Evolutionary conservation across 2,888 invertebrate genomes (phyloP), one percentile per base, ranked within the genome.

Genomic region (Nycteola revayana): DNA sequence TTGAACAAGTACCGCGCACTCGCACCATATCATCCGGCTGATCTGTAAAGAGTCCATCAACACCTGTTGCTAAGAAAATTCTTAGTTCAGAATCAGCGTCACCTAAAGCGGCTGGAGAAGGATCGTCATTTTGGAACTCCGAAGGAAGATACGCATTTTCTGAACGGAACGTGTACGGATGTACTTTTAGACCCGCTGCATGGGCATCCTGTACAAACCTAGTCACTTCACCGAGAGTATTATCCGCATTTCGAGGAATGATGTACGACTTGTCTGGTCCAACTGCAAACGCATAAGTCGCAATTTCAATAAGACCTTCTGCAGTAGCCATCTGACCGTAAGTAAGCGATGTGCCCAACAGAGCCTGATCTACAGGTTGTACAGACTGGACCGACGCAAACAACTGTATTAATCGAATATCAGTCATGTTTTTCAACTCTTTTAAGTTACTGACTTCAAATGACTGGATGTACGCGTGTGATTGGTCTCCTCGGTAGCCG

Each of bases 361-460:
- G 46, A 7, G 42, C 33, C 57, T 86, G 86, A 36, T 88, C 87
- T 11, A 67, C 69, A 1, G 87, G 87, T 32, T 64, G 76, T 3
- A 10, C 25, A n/a, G 39, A 22, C 9, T 27, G 24, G 20, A 50
- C 59, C 3, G 52, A 50, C 17, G 62, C 63, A 25, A 71, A 71
- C 10, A 88, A 53, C 41, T 88, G 86, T 28, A 87, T 58, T 10
- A 88, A 59, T 28, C 75, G 66, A 7, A 88, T 62, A 36, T 72
- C 67, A 9, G 87, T 85, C 21, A 86, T 57, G 26, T 56, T 63
- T 28, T 69, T 81, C 1, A 88, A 51, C 42, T 83, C 75, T 30
- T 72, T 84, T 14, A 88, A 68, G 42, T 88, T 88, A 14, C 47
- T 75, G 1, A 86, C 74, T 66, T 88, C 87, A 53, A 87, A 86